Base-by-base conservation (phyloP, 2,113 vertebrate genomes). In the Grantiella picta region DNA sequence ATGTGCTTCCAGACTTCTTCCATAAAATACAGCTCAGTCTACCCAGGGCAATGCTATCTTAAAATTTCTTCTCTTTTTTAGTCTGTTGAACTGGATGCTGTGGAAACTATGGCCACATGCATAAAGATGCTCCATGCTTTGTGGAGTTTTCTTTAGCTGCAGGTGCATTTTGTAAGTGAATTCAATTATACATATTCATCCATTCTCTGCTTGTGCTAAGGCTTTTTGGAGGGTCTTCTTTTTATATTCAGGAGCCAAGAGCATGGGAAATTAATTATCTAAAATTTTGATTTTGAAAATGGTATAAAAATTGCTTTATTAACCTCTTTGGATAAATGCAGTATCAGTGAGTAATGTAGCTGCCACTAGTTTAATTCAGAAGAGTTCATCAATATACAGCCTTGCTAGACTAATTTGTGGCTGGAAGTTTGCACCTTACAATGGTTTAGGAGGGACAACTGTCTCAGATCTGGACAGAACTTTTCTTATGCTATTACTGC, bases 1-100 rank as follows among this genome's bases (percentile, higher is more conserved):
- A 81, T 86, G 68, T 72, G 29, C 38, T 90, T 92, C 49, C 76
- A 90, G 54, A 47, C 12, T 56, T 60, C 50, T 77, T 59, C 72
- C 44, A 50, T 81, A 64, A 78, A 90, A 93, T 52, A 83, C 27
- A 63, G 7, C 5, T 64, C 31, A 17, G 4, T 86, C 64, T 61
- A 40, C 23, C 33, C 22, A 59, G 47, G 44, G 52, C 29, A 60
- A 14, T 27, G 25, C 53, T 91, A 49, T 28, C 24, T 45, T 56
- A 8, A 12, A 72, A 60, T 8, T 24, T 9, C 4, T 54, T 38
- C 7, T 44, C 19, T 29, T 56, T 22, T 49, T 40, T 9, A 28
- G 9, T 24, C 53, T 75, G 16, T 82, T 89, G 69, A 79, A 66
- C 27, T 25, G 29, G 33, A 12, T 59, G 38, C n/a, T 92, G 22